Conservation (phyloP, 1,140 invertebrate genomes). For the Wiebesia pumilae region DNA sequence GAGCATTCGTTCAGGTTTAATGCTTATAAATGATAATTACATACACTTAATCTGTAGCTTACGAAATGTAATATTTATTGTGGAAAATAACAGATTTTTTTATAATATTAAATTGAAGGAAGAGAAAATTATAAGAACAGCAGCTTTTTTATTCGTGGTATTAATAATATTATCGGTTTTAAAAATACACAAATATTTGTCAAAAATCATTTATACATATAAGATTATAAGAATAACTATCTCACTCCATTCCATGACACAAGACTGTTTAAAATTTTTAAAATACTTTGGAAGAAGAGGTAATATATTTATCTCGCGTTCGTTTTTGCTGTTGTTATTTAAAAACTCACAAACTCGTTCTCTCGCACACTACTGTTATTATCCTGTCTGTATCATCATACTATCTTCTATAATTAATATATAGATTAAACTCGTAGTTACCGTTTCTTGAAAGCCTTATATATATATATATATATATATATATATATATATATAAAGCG, state of each 20-base stretch:
- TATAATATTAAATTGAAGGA: neutral
- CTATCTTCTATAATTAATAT: neutral
- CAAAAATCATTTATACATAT: neutral
- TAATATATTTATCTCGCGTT: slow-evolving; percentile 23
- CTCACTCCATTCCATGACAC: slow-evolving; percentile 69
- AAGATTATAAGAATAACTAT: slow-evolving; percentile 18
- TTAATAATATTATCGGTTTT: neutral
- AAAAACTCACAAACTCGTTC: neutral
- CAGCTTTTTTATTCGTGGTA: slow-evolving; percentile 28
- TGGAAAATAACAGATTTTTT: neutral
- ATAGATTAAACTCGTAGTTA: slow-evolving; percentile 42
- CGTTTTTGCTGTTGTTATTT: neutral
- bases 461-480: neutral
- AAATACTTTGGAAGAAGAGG: slow-evolving; percentile 7
- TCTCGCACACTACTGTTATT: neutral
- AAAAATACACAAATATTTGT: slow-evolving; percentile 3
- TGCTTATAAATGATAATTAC: neutral
- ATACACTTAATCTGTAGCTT: neutral
- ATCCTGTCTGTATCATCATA: neutral
- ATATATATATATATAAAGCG: too few species aligned
- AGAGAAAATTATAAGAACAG: neutral
- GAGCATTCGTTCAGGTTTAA: neutral
- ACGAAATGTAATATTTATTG: neutral
- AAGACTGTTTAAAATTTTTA: slow-evolving; percentile 64
- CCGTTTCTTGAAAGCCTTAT: slow-evolving; percentile 20